Evolutionary conservation across 2,113 vertebrate genomes (phyloP).

Genomic region (Procavia capensis): DNA sequence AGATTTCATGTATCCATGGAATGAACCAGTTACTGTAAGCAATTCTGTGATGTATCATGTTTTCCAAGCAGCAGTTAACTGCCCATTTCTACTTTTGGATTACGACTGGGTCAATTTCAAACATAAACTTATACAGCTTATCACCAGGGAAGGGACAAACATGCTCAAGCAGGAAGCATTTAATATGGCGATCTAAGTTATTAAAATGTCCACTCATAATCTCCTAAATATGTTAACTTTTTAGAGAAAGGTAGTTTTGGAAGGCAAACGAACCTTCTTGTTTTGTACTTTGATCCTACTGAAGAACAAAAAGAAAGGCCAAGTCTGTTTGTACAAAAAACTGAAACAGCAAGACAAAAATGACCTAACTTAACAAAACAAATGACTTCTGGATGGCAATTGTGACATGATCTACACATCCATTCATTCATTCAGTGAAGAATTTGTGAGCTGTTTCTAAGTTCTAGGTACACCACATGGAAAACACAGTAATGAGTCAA

Average conservation of each 20-base stretch:
- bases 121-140: conserved; percentile 36
- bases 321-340: conserved; percentile 21
- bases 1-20: not conserved
- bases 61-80: conserved; percentile 36
- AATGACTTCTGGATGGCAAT: not conserved
- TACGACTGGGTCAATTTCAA: conserved; percentile 11
- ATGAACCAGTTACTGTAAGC: conserved; percentile 21
- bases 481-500: conserved; percentile 1
- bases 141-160: conserved; percentile 19
- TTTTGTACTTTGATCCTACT: not conserved
- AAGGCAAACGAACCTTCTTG: conserved; percentile 41
- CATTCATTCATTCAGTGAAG: conserved; percentile 31
- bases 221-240: conserved; percentile 29
- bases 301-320: conserved; percentile 40
- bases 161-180: not conserved
- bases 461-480: not conserved
- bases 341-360: conserved; percentile 17
- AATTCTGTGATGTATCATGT: not conserved
- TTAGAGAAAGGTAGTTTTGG: not conserved
- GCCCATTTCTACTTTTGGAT: conserved; percentile 38
- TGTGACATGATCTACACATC: not conserved
- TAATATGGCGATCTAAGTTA: conserved; percentile 32
- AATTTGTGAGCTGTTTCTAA: not conserved
- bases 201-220: not conserved
- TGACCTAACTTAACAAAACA: not conserved